These are phyloP conservation scores for Formicarius rufipectus DNA, from an alignment of 2,113 vertebrate genomes.

Conservation along the genomic window DNA sequence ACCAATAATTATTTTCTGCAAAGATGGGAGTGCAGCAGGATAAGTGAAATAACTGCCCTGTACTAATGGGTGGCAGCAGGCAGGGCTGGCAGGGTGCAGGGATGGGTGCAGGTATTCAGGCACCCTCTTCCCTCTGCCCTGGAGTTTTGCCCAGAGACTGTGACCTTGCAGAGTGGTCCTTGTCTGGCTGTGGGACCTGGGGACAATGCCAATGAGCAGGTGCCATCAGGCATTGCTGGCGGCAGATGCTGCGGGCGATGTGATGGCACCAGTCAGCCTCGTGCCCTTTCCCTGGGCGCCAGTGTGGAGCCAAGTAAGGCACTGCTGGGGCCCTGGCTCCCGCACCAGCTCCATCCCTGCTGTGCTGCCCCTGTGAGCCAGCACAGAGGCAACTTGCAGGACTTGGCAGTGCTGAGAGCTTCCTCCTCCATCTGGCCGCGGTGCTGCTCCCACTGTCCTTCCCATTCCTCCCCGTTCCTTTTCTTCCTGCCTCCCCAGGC, in stretches of 20 bases:
- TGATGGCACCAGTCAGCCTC: not conserved
- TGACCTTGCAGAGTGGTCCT: constrained; percentile 6
- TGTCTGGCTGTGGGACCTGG: not conserved
- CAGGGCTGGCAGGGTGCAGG: not conserved
- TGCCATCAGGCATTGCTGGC: not conserved
- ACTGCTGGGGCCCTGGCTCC: not conserved
- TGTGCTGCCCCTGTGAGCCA: accelerated
- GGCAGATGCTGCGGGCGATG: accelerated
- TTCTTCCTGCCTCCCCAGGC: not conserved
- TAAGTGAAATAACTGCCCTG: constrained; percentile 28
- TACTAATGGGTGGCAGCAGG: not conserved
- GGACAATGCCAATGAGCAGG: not conserved
- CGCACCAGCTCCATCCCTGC: not conserved
- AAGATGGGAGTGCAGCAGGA: not conserved
- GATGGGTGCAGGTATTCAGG: not conserved
- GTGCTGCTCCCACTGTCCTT: not conserved
- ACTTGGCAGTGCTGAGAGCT: not conserved
- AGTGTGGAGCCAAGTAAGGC: accelerated
- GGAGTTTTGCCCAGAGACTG: not conserved
- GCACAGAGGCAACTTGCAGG: not conserved
- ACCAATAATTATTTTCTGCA: constrained; percentile 59
- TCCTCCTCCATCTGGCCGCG: not conserved
- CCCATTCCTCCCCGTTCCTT: not conserved
- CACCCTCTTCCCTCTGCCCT: not conserved
- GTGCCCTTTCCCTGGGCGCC: accelerated